phyloP scores from a whole-genome alignment of 1,140 invertebrate genomes.

The Oncopeltus fasciatus region DNA sequence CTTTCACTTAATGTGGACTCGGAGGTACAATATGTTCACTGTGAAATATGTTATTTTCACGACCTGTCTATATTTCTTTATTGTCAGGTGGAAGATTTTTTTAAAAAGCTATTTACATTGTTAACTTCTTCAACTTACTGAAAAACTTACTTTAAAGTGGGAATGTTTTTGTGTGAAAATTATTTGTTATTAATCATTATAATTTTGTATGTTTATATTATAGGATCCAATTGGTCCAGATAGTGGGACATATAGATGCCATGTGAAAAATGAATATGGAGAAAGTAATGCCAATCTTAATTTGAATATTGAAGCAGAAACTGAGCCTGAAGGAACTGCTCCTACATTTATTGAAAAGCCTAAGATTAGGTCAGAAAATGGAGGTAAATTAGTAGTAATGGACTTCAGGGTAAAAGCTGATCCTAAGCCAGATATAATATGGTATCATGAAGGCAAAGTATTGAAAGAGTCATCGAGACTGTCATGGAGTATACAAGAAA shows the following conservation, averaged over 20 bases:
- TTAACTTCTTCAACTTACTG: no score
- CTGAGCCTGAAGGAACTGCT: slow-evolving; percentile 80
- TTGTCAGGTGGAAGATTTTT: no score
- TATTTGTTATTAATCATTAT: no score
- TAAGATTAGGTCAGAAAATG: slow-evolving; percentile 80
- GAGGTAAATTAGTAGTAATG: slow-evolving; percentile 94
- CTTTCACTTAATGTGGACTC: no score
- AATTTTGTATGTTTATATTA: no score
- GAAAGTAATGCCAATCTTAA: slow-evolving; percentile 97
- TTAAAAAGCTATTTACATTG: no score
- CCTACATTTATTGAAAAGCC: slow-evolving; percentile 98
- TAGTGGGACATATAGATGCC: slow-evolving; percentile 92
- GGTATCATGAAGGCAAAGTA: slow-evolving; percentile 70
- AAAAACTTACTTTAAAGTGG: no score
- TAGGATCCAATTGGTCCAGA: slow-evolving; percentile 87
- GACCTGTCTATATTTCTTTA: no score
- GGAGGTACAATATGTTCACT: no score
- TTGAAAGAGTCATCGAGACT: slow-evolving; percentile 68
- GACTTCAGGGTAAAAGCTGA: slow-evolving; percentile 89
- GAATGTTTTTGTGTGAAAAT: no score
- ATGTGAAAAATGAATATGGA: slow-evolving; percentile 90
- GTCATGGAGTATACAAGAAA: slow-evolving; percentile 59
- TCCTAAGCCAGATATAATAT: slow-evolving; percentile 85
- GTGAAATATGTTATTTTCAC: no score
- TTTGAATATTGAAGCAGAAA: slow-evolving; percentile 90